phyloP scores from a whole-genome alignment of 2,797 vertebrate species.

The Phylloscopus collybita region DNA sequence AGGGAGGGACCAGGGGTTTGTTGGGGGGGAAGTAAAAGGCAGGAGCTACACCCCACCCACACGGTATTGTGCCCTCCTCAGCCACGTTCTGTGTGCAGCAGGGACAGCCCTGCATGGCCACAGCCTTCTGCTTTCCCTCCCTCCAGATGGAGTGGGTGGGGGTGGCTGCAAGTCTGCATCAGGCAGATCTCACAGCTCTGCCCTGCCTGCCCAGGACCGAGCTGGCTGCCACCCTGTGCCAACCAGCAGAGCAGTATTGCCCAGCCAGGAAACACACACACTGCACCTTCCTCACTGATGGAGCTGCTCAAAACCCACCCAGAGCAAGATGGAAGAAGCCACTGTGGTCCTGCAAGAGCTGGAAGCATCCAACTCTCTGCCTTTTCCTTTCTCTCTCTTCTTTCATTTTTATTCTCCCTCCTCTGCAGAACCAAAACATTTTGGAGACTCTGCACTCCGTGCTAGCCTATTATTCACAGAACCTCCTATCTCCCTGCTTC shows the following conservation, averaged over 20 bases:
- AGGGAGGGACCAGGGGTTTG: neutral
- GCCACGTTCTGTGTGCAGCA: rapidly evolving
- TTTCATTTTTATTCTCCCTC: neutral
- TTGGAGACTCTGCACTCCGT: neutral
- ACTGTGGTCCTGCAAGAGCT: neutral
- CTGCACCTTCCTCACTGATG: neutral
- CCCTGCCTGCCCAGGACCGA: neutral
- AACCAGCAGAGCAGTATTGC: rapidly evolving
- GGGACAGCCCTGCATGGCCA: neutral
- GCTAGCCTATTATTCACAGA: slow-evolving; percentile 38
- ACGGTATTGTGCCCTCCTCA: neutral
- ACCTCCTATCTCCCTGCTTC: slow-evolving; percentile 56
- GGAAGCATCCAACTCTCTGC: neutral
- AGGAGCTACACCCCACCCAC: neutral
- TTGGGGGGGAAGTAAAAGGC: neutral
- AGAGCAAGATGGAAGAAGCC: neutral
- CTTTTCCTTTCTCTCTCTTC: neutral
- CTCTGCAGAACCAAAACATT: slow-evolving; percentile 29
- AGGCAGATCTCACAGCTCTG: neutral
- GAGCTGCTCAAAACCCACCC: neutral
- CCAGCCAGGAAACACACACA: rapidly evolving
- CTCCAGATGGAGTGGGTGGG: neutral
- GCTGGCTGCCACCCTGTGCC: neutral
- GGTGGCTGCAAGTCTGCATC: neutral
- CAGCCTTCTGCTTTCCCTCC: neutral